Evolutionary conservation across 2,113 vertebrate genomes (phyloP).

Genomic region (Festucalex cinctus): DNA sequence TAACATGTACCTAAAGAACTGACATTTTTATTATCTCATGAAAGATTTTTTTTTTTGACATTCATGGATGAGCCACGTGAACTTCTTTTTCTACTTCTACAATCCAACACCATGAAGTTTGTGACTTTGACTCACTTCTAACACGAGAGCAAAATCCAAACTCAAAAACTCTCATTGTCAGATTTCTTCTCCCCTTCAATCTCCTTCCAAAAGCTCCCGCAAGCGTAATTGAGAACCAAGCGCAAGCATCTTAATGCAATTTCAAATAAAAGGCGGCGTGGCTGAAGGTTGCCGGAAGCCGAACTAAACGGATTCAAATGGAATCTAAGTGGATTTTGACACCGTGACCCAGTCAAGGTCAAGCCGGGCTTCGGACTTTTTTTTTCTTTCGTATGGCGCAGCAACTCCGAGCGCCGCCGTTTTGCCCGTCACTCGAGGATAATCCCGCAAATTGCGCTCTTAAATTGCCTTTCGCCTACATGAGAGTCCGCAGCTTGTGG

Average conservation of each 20-base stretch:
- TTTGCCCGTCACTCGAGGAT: constrained; percentile 38
- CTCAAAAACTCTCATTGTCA: constrained; percentile 1
- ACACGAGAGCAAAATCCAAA: not conserved
- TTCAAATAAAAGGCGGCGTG: constrained; percentile 31
- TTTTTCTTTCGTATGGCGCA: constrained; percentile 6
- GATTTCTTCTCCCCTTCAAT: constrained; percentile 7
- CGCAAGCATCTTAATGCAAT: constrained; percentile 22
- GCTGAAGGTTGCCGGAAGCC: constrained; percentile 49
- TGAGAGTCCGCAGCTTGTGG: constrained; percentile 14
- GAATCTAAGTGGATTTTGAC: constrained; percentile 57
- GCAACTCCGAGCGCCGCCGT: not conserved
- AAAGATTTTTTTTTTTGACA: no score
- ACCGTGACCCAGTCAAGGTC: constrained; percentile 53
- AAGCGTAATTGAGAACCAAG: constrained; percentile 11
- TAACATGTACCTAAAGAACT: no score
- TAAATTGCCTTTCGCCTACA: constrained; percentile 53
- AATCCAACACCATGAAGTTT: not conserved
- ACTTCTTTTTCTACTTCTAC: not conserved
- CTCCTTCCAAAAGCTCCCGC: constrained; percentile 8
- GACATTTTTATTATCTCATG: no score
- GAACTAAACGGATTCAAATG: constrained; percentile 62
- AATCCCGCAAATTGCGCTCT: constrained; percentile 57
- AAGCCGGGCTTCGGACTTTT: constrained; percentile 12
- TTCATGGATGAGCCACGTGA: not conserved
- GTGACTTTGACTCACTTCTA: not conserved